phyloP scores from a whole-genome alignment of 2,113 vertebrate species.

The Synchiropus splendidus region DNA sequence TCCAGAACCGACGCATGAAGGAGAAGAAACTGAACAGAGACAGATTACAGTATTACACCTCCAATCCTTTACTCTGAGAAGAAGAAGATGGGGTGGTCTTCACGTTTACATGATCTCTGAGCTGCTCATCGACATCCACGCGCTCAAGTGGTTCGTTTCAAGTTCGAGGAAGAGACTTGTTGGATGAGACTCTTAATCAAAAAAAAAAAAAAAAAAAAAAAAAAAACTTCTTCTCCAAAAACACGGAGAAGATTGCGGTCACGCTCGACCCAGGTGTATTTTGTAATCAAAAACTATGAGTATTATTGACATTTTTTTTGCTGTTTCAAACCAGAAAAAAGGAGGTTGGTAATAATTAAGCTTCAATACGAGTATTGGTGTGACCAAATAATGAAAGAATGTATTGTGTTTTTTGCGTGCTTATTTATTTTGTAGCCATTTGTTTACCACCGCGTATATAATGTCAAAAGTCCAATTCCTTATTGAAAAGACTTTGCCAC shows the following conservation, averaged over 20 bases:
- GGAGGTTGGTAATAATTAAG: slow-evolving; percentile 21
- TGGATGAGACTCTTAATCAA: too few species aligned
- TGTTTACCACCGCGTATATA: slow-evolving; percentile 34
- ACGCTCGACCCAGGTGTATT: slow-evolving; percentile 39
- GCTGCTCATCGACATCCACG: too few species aligned
- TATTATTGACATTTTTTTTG: slow-evolving; percentile 13
- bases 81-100: too few species aligned
- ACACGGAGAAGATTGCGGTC: slow-evolving; percentile 18
- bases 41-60: slow-evolving; percentile 93
- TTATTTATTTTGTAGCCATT: slow-evolving; percentile 63
- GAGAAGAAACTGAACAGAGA: slow-evolving; percentile 99
- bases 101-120: too few species aligned
- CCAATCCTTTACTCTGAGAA: slow-evolving; percentile 82
- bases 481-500: too few species aligned
- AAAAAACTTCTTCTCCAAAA: slow-evolving; percentile 13
- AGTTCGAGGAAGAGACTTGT: slow-evolving; percentile 54
- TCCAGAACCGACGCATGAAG: slow-evolving; percentile 98
- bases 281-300: slow-evolving; percentile 46
- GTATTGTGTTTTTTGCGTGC: slow-evolving; percentile 33
- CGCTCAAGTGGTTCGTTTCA: slow-evolving; percentile 51
- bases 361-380: slow-evolving; percentile 40
- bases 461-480: slow-evolving; percentile 12
- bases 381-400: slow-evolving; percentile 56
- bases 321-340: slow-evolving; percentile 33
- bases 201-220: too few species aligned